Percentiles rank a stretch among this genome's conserved stretches.
phyloP scores from a whole-genome alignment of 2,888 invertebrate genomes.

The Lamellibrachia satsuma region DNA sequence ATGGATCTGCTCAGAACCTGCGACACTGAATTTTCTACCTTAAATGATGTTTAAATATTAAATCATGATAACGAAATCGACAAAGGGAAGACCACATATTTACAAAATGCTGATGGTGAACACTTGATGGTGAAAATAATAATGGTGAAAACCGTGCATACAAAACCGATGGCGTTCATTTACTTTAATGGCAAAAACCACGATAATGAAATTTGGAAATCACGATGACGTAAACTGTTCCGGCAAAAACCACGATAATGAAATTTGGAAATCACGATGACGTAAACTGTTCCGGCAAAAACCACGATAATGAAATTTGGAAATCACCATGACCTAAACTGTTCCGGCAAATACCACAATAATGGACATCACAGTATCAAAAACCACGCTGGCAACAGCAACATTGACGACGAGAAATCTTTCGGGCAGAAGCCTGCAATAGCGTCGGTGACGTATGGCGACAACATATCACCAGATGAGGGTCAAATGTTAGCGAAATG shows the following conservation, averaged over 20 bases:
- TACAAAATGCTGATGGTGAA: neutral
- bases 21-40: no score
- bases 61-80: neutral
- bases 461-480: conserved; percentile 17
- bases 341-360: neutral
- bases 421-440: neutral
- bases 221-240: no score
- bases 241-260: no score
- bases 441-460: neutral
- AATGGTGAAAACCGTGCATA: neutral
- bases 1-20: no score
- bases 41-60: no score
- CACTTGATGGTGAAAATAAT: neutral
- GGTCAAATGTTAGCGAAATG: conserved; percentile 6
- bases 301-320: neutral
- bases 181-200: neutral
- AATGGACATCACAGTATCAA: neutral
- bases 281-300: no score
- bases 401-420: no score
- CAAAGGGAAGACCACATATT: neutral
- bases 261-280: no score
- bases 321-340: no score
- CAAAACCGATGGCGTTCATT: neutral
- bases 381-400: no score
- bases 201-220: no score